Percentiles rank a stretch among this genome's conserved stretches.
Evolutionary conservation across 2,888 invertebrate species (phyloP).

Genomic region (Cantharis lateralis): DNA sequence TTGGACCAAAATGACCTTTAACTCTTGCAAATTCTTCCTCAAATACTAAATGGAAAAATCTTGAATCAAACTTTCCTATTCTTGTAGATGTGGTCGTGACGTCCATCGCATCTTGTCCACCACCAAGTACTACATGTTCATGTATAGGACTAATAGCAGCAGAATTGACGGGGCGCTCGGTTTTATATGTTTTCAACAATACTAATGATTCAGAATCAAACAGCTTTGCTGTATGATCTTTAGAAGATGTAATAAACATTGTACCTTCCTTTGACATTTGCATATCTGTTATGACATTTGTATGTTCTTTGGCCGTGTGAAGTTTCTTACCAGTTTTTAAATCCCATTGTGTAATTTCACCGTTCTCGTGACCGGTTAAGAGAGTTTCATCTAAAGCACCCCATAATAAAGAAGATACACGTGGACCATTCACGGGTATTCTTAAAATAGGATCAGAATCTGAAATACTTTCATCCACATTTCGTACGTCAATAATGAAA

Average conservation of each 20-base stretch:
- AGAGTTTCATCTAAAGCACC: slow-evolving; percentile 90
- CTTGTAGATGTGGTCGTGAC: slow-evolving; percentile 94
- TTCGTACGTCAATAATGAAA: slow-evolving; percentile 82
- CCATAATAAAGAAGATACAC: slow-evolving; percentile 94
- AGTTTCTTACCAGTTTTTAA: slow-evolving; percentile 75
- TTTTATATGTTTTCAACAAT: slow-evolving; percentile 93
- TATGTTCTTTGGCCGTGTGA: slow-evolving; percentile 80
- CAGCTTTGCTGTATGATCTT: slow-evolving; percentile 93
- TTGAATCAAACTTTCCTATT: slow-evolving; percentile 73
- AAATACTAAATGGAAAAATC: slow-evolving; percentile 93
- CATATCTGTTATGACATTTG: slow-evolving; percentile 91
- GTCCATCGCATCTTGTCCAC: slow-evolving; percentile 99
- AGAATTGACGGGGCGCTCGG: slow-evolving; percentile 97
- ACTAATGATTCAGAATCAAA: slow-evolving; percentile 89
- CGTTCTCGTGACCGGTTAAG: slow-evolving; percentile 93
- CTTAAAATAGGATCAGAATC: slow-evolving; percentile 75
- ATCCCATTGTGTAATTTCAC: slow-evolving; percentile 92
- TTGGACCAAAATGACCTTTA: slow-evolving; percentile 99
- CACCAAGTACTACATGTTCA: slow-evolving; percentile 97
- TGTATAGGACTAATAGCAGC: slow-evolving; percentile 94
- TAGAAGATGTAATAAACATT: slow-evolving; percentile 97
- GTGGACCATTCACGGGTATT: slow-evolving; percentile 79
- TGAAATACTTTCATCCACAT: slow-evolving; percentile 71
- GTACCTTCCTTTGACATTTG: slow-evolving; percentile 91
- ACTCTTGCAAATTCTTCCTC: slow-evolving; percentile 96